Percentiles rank a stretch among this genome's conserved stretches.
phyloP scores from a whole-genome alignment of 2,113 vertebrate genomes.

The Rhinoptilus africanus region DNA sequence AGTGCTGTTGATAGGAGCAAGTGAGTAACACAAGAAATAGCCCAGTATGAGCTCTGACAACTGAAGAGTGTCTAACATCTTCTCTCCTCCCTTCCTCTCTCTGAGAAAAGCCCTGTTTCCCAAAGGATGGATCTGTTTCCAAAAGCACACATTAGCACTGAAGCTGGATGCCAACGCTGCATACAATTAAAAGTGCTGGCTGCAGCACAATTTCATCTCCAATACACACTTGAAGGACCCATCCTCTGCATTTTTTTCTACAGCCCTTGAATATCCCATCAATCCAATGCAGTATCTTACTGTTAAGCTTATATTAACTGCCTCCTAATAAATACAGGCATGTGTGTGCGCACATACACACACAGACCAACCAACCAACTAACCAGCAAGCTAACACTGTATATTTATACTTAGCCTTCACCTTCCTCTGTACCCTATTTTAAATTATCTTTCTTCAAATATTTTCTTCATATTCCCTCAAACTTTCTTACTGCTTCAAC shows the following conservation, averaged over 20 bases:
- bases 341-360: accelerated
- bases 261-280: neutral
- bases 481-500: neutral
- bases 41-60: neutral
- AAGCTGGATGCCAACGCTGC: neutral
- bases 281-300: neutral
- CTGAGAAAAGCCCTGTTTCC: neutral
- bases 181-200: neutral
- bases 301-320: neutral
- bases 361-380: neutral
- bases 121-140: neutral
- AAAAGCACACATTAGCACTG: neutral
- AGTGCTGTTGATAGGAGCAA: neutral
- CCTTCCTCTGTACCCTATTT: neutral
- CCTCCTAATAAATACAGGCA: neutral
- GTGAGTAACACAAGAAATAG: neutral
- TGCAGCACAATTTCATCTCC: neutral
- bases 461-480: neutral
- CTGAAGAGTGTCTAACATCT: neutral
- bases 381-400: neutral
- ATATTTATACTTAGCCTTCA: neutral
- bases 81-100: neutral
- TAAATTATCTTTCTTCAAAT: neutral
- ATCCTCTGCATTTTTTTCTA: neutral
- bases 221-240: neutral